A percentile compares a stretch with the other conserved stretches of the same genome.
phyloP scores from a whole-genome alignment of 2,113 vertebrate genomes.

The Trematomus loennbergii region DNA sequence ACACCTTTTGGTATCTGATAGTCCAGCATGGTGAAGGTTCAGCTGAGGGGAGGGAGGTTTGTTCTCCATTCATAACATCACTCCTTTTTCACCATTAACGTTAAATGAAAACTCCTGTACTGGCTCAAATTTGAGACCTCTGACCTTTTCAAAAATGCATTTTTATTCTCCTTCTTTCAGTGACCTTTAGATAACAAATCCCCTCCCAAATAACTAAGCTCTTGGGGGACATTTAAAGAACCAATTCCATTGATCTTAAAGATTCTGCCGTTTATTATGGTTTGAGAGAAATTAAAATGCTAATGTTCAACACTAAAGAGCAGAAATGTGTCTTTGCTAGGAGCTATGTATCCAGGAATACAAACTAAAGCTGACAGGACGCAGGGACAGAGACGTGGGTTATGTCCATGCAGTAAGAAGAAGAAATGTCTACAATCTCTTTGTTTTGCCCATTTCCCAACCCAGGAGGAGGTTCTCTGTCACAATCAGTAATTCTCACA shows the following conservation, averaged over 20 bases:
- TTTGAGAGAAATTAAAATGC: neutral
- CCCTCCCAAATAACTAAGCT: slow-evolving; percentile 42
- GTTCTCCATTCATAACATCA: neutral
- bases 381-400: neutral
- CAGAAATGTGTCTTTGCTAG: neutral
- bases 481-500: slow-evolving; percentile 46
- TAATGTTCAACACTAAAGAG: slow-evolving; percentile 10
- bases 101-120: slow-evolving; percentile 13
- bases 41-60: neutral
- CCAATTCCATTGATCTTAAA: slow-evolving; percentile 34
- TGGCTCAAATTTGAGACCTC: slow-evolving; percentile 42
- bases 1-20: neutral
- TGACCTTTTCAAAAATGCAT: slow-evolving; percentile 66
- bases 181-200: slow-evolving; percentile 65
- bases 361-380: slow-evolving; percentile 49
- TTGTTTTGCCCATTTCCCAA: neutral
- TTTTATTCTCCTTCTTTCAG: slow-evolving; percentile 38
- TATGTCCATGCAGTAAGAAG: slow-evolving; percentile 10
- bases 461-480: slow-evolving; percentile 42
- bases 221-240: slow-evolving; percentile 46
- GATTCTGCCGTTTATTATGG: slow-evolving; percentile 26
- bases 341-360: slow-evolving; percentile 17
- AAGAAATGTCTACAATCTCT: slow-evolving; percentile 30
- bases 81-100: neutral
- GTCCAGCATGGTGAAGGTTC: slow-evolving; percentile 5